Base-by-base conservation (phyloP, 1,140 invertebrate genomes). In the Drosophila sechellia region DNA sequence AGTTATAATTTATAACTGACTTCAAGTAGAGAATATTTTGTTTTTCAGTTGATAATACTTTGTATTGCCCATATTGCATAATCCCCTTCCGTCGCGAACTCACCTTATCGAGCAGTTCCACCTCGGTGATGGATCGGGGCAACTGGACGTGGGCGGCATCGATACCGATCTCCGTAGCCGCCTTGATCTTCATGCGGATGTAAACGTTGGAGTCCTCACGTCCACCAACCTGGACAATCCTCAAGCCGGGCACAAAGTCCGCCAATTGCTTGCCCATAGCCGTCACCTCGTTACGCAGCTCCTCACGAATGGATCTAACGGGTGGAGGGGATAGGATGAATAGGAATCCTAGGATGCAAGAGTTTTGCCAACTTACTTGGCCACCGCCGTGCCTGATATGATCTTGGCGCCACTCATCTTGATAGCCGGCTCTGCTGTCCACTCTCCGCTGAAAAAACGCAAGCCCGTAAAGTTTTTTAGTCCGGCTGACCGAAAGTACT, bases 141-240 rank as follows among this genome's bases (percentile, higher is more conserved):
- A 99, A 93, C 79, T 97, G 95, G 0, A 98, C 92, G 90, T 98
- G 97, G 60, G 95, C 93, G 0, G 96, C 96, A 17, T 94, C 91
- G 37, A 99, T 98, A 59, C 98, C 99, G 74, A 99, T 97, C 83
- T 98, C 96, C 31, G 93, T 94, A 0, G 98, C 98, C 6, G 97
- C 96, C 93, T 97, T 98, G 17, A 99, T 94, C 93, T 99, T 99
- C 95, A 98, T 98, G 42, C 97, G 94, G 91, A 99, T 99, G 92
- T 99, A 99, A 6, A 99, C 98, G 94, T 99, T 99, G n/a, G 98
- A 99, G 93, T 99, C 99, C 92, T 98, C 97, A 8, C 98, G 94
- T 2, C 95, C 95, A 2, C 99, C 99, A 40, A 99, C 98, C 93
- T 97, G 96, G 5, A 97, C 95, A 68, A 98, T 97, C 4, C 96